Evolutionary conservation across 2,113 vertebrate genomes (phyloP).

Genomic region (Carassius auratus): DNA sequence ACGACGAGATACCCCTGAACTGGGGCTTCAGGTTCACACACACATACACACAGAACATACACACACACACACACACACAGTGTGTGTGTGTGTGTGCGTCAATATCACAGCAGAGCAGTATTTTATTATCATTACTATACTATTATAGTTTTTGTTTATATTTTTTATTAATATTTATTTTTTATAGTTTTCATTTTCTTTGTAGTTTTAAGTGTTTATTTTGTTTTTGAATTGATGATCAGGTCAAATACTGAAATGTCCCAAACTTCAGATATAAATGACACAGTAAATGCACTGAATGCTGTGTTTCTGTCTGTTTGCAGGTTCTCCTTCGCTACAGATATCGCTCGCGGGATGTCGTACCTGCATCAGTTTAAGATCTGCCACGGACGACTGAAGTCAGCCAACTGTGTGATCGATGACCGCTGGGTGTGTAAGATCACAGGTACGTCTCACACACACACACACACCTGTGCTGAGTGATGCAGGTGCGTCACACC

Average conservation of each 20-base stretch:
- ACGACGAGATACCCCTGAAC: conserved; percentile 84
- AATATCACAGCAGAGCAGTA: no score
- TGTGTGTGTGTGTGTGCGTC: no score
- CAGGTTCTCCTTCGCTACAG: conserved; percentile 86
- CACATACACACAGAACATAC: neutral
- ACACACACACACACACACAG: no score
- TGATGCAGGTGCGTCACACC: neutral
- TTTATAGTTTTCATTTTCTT: no score
- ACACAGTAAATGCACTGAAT: neutral
- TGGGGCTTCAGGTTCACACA: conserved; percentile 82
- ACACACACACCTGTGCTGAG: neutral
- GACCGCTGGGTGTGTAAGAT: conserved; percentile 88
- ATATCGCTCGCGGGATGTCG: conserved; percentile 82
- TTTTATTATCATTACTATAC: no score
- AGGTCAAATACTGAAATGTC: no score
- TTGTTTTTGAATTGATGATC: no score
- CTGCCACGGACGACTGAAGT: conserved; percentile 80
- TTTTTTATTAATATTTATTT: no score
- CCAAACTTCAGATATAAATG: no score
- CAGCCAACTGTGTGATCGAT: conserved; percentile 82
- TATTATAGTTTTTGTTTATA: no score
- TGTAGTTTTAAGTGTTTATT: no score
- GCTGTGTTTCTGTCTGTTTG: neutral
- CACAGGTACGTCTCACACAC: conserved; percentile 69
- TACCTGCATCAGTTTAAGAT: conserved; percentile 84